These are phyloP conservation scores for Hypomecis atomaria DNA, from an alignment of 2,888 invertebrate species.

Conservation along the genomic window DNA sequence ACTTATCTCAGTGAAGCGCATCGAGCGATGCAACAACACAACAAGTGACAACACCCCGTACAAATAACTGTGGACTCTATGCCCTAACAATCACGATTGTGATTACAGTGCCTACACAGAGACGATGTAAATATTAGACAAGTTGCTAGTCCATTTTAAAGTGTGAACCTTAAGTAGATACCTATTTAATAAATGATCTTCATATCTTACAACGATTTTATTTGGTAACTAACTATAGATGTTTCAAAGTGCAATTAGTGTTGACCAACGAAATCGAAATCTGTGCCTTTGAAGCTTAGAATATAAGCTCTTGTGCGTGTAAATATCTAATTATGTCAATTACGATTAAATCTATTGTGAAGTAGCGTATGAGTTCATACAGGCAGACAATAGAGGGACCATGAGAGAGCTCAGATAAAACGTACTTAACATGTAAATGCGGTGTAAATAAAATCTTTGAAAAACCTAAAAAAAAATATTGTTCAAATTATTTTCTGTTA, in stretches of 20 bases:
- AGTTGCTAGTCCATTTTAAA: conserved; percentile 72
- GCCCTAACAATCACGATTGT: conserved; percentile 32
- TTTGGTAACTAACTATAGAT: conserved; percentile 8
- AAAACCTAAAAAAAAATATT: background rate
- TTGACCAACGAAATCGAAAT: conserved; percentile 15
- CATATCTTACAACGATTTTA: conserved; percentile 29
- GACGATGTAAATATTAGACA: conserved; percentile 70
- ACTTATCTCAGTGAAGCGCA: conserved; percentile 85
- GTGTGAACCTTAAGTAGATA: conserved; percentile 35
- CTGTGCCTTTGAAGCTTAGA: conserved; percentile 39
- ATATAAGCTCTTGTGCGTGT: conserved; percentile 15
- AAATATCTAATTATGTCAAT: conserved; percentile 16
- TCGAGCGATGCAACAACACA: conserved; percentile 50
- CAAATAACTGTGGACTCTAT: conserved; percentile 33
- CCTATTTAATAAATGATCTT: conserved; percentile 24
- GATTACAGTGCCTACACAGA: conserved; percentile 58
- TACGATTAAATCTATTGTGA: conserved; percentile 22
- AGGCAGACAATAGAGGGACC: conserved; percentile 57
- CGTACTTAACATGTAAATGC: conserved; percentile 8
- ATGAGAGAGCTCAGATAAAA: conserved; percentile 52
- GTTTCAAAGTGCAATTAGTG: conserved; percentile 30
- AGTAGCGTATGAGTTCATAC: conserved; percentile 30
- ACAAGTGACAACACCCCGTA: conserved; percentile 54
- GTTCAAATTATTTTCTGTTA: conserved; percentile 13
- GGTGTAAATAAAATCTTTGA: conserved; percentile 21